phyloP scores from a whole-genome alignment of 2,888 invertebrate species.

The Eupithecia centaureata region DNA sequence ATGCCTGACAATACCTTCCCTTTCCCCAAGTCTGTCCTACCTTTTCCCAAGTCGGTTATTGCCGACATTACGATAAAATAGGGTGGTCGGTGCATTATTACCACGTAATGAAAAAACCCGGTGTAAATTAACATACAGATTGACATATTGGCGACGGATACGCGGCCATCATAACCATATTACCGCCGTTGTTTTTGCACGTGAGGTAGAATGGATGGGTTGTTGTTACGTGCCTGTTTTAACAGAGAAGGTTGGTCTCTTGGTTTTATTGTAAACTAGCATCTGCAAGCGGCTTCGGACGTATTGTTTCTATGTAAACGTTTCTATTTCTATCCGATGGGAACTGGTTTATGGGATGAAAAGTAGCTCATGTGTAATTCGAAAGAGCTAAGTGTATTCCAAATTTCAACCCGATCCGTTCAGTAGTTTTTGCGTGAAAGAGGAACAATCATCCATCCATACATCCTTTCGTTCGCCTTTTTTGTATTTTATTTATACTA shows the following conservation, averaged over 20 bases:
- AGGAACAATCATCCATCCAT: too few species aligned
- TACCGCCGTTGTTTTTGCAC: constrained; percentile 28
- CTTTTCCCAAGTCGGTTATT: neutral
- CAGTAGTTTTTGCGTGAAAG: too few species aligned
- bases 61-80: neutral
- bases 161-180: constrained; percentile 26
- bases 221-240: constrained; percentile 7
- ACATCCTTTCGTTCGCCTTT: too few species aligned
- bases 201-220: constrained; percentile 7
- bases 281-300: too few species aligned
- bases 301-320: too few species aligned
- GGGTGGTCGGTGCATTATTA: constrained; percentile 39
- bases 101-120: constrained; percentile 33
- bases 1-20: neutral
- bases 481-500: too few species aligned
- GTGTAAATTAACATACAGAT: constrained; percentile 31
- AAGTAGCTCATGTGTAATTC: too few species aligned
- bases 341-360: too few species aligned
- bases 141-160: constrained; percentile 35
- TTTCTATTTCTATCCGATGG: too few species aligned
- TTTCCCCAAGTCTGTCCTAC: too few species aligned
- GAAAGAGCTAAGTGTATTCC: too few species aligned
- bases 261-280: neutral
- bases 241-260: neutral
- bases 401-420: too few species aligned